These are phyloP conservation scores for Mixornis gularis DNA, from an alignment of 2,113 vertebrate genomes.

Conservation along the genomic window DNA sequence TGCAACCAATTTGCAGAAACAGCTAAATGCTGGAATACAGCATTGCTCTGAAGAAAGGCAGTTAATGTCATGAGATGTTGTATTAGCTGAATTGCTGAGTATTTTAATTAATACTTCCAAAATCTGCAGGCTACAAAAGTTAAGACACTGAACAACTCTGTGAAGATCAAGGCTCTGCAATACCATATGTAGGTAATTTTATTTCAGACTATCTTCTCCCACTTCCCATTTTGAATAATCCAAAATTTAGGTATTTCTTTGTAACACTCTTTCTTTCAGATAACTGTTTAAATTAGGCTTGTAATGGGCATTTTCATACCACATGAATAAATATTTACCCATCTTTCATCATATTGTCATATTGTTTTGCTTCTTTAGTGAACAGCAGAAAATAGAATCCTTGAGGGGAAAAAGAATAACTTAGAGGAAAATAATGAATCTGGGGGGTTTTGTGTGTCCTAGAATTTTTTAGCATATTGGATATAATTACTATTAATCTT, in stretches of 20 bases:
- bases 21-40: not conserved
- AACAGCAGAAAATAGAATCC: not conserved
- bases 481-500: not conserved
- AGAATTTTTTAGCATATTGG: not conserved
- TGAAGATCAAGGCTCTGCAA: not conserved
- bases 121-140: not conserved
- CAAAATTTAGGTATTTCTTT: not conserved
- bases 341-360: not conserved
- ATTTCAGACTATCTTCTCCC: not conserved
- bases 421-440: not conserved
- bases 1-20: not conserved
- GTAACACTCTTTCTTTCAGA: not conserved
- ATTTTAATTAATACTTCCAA: not conserved
- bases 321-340: not conserved
- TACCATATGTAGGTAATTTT: not conserved
- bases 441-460: not conserved
- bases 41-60: not conserved
- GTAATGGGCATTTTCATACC: not conserved
- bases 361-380: not conserved
- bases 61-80: not conserved
- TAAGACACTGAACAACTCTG: not conserved
- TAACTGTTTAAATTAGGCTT: not conserved
- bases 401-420: not conserved
- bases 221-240: not conserved
- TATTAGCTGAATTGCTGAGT: not conserved